Percentiles rank a stretch among this genome's conserved stretches.
phyloP scores from a whole-genome alignment of 2,888 invertebrate species.

The Microplitis manilae region DNA sequence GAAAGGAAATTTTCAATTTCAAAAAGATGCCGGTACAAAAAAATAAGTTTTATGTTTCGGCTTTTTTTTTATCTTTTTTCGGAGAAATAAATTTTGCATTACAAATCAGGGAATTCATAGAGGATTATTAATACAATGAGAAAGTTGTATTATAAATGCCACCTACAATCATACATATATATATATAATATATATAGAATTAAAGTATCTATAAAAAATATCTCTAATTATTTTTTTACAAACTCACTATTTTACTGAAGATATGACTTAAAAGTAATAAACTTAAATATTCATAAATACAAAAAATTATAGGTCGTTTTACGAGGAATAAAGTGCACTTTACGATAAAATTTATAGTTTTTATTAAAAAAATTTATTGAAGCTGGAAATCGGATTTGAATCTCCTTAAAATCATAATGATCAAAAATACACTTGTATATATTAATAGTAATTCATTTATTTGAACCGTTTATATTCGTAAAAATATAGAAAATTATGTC shows the following conservation, averaged over 20 bases:
- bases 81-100: constrained; percentile 63
- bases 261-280: too few species aligned
- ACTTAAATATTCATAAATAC: too few species aligned
- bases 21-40: too few species aligned
- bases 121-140: constrained; percentile 15
- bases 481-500: background rate
- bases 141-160: background rate
- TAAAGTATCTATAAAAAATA: too few species aligned
- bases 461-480: background rate
- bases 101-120: constrained; percentile 59
- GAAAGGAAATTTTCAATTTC: background rate
- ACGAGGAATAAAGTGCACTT: background rate
- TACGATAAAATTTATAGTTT: background rate
- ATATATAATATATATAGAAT: too few species aligned
- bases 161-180: too few species aligned
- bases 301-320: background rate
- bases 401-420: background rate
- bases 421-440: background rate
- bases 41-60: background rate
- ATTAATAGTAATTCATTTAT: background rate
- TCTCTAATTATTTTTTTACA: too few species aligned
- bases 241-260: too few species aligned
- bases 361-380: background rate
- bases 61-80: constrained; percentile 48
- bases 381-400: background rate